A percentile compares a stretch with the other conserved stretches of the same genome.
These are phyloP conservation scores for Harpagifer antarcticus DNA, from an alignment of 2,797 vertebrate species.

Conservation along the genomic window DNA sequence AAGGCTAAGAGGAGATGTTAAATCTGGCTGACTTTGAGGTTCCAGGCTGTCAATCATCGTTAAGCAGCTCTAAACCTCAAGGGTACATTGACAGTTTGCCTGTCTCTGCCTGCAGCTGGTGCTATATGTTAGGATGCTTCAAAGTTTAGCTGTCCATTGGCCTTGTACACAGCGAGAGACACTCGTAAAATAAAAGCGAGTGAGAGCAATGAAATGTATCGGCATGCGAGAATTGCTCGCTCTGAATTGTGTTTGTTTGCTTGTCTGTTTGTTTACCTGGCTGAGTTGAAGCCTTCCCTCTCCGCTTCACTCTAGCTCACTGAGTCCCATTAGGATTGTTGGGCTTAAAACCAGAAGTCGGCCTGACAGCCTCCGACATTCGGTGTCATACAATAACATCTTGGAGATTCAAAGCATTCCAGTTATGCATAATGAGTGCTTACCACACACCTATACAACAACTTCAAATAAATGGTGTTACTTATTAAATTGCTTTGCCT, in stretches of 20 bases:
- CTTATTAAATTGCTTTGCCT: conserved; percentile 21
- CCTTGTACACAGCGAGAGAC: conserved; percentile 59
- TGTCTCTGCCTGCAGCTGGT: conserved; percentile 59
- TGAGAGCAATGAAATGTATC: conserved; percentile 59
- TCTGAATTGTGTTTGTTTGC: conserved; percentile 57
- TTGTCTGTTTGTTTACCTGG: conserved; percentile 67
- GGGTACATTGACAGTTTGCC: conserved; percentile 69
- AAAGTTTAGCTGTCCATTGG: conserved; percentile 56
- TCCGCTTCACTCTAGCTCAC: conserved; percentile 45
- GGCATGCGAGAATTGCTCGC: conserved; percentile 37
- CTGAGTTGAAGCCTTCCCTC: conserved; percentile 49
- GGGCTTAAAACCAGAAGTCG: conserved; percentile 52
- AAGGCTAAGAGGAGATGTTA: conserved; percentile 46
- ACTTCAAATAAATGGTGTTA: not conserved
- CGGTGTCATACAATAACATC: conserved; percentile 46
- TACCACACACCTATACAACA: conserved; percentile 7
- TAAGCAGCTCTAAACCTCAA: conserved; percentile 67
- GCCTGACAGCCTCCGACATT: conserved; percentile 64
- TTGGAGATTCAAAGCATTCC: conserved; percentile 35
- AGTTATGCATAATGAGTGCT: conserved; percentile 26
- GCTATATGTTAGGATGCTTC: conserved; percentile 57
- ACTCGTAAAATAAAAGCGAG: conserved; percentile 56
- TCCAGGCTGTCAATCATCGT: conserved; percentile 65
- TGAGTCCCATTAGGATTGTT: conserved; percentile 43
- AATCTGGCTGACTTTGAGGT: conserved; percentile 49